Percentiles rank a stretch among this genome's conserved stretches.
phyloP scores from a whole-genome alignment of 2,797 vertebrate species.

The Parauchenoglanis punctatus region DNA sequence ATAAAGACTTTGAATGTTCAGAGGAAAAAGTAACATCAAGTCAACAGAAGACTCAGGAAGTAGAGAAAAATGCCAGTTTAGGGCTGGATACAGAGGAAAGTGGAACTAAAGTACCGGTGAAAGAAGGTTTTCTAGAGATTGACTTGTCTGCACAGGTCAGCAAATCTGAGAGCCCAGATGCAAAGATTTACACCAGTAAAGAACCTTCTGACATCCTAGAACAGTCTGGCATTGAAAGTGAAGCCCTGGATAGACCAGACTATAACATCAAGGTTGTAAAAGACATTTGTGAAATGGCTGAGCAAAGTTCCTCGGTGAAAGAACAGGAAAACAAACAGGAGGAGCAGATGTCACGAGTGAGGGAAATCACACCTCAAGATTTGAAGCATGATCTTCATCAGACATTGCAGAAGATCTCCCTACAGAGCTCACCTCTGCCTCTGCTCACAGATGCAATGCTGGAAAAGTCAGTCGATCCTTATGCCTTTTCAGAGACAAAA shows the following conservation, averaged over 20 bases:
- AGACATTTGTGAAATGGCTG: constrained; percentile 80
- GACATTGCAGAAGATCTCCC: constrained; percentile 64
- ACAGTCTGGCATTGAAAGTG: constrained; percentile 59
- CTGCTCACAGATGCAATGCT: constrained; percentile 60
- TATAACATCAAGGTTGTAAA: constrained; percentile 80
- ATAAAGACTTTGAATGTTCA: constrained; percentile 15
- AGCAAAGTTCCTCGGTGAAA: constrained; percentile 70
- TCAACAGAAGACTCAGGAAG: constrained; percentile 74
- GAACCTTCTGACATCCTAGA: constrained; percentile 65
- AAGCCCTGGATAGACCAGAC: constrained; percentile 65
- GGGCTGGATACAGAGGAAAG: constrained; percentile 70
- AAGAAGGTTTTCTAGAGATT: constrained; percentile 67
- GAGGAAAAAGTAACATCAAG: constrained; percentile 16
- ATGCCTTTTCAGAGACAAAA: constrained; percentile 73
- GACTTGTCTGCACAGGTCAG: constrained; percentile 68
- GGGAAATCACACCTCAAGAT: constrained; percentile 68
- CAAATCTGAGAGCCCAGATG: constrained; percentile 75
- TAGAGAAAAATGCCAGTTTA: constrained; percentile 63
- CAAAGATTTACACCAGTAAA: constrained; percentile 65
- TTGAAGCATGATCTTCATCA: constrained; percentile 71
- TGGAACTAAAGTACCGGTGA: constrained; percentile 64
- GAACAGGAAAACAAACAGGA: constrained; percentile 71
- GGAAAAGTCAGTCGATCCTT: constrained; percentile 66
- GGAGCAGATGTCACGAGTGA: constrained; percentile 71
- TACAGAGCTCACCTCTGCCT: constrained; percentile 68